A percentile compares a stretch with the other conserved stretches of the same genome.
Conservation (phyloP, 2,888 invertebrate genomes). For the Chalcosyrphus nemorum region DNA sequence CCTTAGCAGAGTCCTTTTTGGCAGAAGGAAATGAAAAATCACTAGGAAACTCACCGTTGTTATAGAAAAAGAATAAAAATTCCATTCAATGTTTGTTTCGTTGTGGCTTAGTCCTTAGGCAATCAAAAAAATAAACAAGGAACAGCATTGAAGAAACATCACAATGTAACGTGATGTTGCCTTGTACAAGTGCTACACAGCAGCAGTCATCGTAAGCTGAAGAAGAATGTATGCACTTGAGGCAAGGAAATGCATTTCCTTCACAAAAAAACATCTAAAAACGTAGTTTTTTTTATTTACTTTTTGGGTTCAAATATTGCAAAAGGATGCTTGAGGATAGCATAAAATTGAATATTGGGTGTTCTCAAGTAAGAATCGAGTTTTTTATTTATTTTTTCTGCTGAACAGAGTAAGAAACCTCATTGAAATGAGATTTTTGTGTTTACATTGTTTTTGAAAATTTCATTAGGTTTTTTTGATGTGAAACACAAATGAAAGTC, state of each 20-base stretch:
- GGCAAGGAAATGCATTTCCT: conserved; percentile 53
- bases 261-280: conserved; percentile 3
- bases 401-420: neutral
- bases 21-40: conserved; percentile 7
- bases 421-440: conserved; percentile 6
- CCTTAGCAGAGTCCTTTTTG: conserved; percentile 2
- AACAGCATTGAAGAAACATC: neutral
- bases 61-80: too few relatives aligned
- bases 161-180: conserved; percentile 4
- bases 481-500: too few relatives aligned
- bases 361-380: neutral
- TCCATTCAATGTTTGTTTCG: conserved; percentile 41
- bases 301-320: neutral
- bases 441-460: neutral
- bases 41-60: too few relatives aligned
- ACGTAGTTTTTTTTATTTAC: neutral
- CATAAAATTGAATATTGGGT: conserved; percentile 19
- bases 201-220: neutral
- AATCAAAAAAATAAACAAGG: neutral
- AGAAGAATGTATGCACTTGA: neutral
- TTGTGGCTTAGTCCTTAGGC: conserved; percentile 44
- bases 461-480: too few relatives aligned
- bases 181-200: conserved; percentile 45
- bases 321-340: neutral
- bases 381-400: neutral